These are phyloP conservation scores for Bubo blakistoni DNA, from an alignment of 2,113 vertebrate species.

Conservation along the genomic window DNA sequence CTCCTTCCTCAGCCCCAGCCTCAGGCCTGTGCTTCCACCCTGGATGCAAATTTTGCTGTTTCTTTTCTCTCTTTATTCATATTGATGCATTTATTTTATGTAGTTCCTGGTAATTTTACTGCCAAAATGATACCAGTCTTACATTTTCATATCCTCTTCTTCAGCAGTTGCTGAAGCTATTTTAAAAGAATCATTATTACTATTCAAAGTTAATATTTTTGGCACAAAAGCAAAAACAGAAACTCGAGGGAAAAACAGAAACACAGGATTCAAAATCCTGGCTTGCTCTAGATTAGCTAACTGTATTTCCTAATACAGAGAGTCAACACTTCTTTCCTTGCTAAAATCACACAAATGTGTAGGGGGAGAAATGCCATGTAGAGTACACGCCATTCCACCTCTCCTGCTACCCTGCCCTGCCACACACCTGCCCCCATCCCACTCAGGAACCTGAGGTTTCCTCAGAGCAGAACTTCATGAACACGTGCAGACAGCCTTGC, in stretches of 20 bases:
- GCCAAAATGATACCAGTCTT: neutral
- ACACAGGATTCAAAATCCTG: neutral
- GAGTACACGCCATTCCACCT: neutral
- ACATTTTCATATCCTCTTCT: neutral
- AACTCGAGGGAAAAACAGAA: neutral
- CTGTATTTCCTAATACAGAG: accelerated
- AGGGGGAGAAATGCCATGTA: neutral
- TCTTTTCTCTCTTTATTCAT: neutral
- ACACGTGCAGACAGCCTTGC: accelerated
- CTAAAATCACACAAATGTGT: neutral
- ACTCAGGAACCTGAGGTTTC: neutral
- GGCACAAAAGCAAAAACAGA: neutral
- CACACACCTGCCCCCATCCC: neutral
- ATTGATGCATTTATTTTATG: neutral
- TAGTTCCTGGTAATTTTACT: neutral
- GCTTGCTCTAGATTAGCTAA: neutral
- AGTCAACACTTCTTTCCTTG: neutral
- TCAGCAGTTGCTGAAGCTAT: neutral
- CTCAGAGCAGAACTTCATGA: neutral
- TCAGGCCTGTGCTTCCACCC: neutral
- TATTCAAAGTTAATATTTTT: neutral
- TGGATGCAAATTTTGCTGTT: neutral
- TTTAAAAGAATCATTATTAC: neutral
- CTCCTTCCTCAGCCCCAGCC: neutral
- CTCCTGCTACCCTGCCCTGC: neutral